Base-by-base conservation (phyloP, 2,888 invertebrate genomes). In the Cheilosia pagana region DNA sequence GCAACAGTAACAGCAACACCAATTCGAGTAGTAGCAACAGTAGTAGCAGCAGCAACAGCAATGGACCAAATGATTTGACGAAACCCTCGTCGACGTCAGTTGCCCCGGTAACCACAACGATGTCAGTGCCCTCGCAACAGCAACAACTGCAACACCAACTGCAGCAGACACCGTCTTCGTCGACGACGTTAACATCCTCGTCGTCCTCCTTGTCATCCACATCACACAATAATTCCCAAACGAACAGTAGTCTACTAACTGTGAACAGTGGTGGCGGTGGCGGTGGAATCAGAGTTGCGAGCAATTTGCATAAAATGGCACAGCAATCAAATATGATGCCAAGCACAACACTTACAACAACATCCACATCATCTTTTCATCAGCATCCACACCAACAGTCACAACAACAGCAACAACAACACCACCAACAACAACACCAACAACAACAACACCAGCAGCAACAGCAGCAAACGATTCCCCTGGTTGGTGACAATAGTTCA, bases 211-310 rank as follows among this genome's bases (percentile, higher is more conserved):
- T 71, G 19, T 59, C 75, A 55, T 68, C 86, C 23, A 75, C 86
- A 72, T 68, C 86, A 81, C 86, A 86, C 67, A 82, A 75, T 39
- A 86, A 76, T 65, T 78, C 86, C 21, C 76, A 71, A 72, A 57
- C 81, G 50, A 86, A 62, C 68, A 71, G 21, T 50, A 78, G 71
- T 43, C 14, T 71, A 41, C 77, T 86, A 8, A 85, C 83, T 57
- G 82, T 83, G 59, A 86, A 86, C 67, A 83, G 83, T 23, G 77
- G 81, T 71, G 78, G 82, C 57, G 70, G 79, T 68, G 70, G 79
- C 65, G 90, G 90, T 67, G 91, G 91, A 86, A 91, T 91, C 72
- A 89, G 91, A 67, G 89, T 91, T 82, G 91, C 91, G 57, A 91
- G 91, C 81, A 91, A 91, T 88, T 87, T 91, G 87, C 91, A 91